A percentile compares a stretch with the other conserved stretches of the same genome.
Evolutionary conservation across 2,888 invertebrate genomes (phyloP).

Genomic region (Drosophila borborema): DNA sequence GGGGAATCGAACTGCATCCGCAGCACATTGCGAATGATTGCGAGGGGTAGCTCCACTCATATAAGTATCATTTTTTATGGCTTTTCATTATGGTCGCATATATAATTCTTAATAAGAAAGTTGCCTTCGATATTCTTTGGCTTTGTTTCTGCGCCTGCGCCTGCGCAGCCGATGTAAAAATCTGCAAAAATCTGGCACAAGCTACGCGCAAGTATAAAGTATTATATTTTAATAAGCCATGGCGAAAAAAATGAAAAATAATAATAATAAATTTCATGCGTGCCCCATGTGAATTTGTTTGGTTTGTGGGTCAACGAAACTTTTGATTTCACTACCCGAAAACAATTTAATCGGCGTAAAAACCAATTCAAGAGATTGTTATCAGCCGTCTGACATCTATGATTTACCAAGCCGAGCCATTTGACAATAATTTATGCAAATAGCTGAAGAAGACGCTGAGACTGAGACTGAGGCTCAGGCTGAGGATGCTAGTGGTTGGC

Average conservation of each 20-base stretch:
- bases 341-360: slow-evolving; percentile 64
- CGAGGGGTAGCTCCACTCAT: slow-evolving; percentile 47
- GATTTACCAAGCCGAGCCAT: slow-evolving; percentile 69
- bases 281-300: slow-evolving; percentile 5
- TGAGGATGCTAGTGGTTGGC: slow-evolving; percentile 27
- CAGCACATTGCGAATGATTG: slow-evolving; percentile 35
- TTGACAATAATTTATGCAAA: slow-evolving; percentile 81
- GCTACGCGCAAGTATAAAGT: slow-evolving; percentile 54
- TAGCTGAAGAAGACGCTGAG: slow-evolving; percentile 67
- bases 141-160: slow-evolving; percentile 42
- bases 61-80: slow-evolving; percentile 80
- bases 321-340: slow-evolving; percentile 47
- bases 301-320: slow-evolving; percentile 69
- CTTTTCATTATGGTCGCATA: slow-evolving; percentile 76
- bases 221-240: slow-evolving; percentile 76
- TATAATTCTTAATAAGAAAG: slow-evolving; percentile 79
- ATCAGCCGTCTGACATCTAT: slow-evolving; percentile 58
- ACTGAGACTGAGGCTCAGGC: background rate
- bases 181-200: slow-evolving; percentile 60
- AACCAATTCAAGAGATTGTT: slow-evolving; percentile 44
- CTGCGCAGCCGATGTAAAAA: slow-evolving; percentile 10
- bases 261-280: slow-evolving; percentile 46
- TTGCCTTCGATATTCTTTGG: slow-evolving; percentile 45
- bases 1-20: slow-evolving; percentile 13
- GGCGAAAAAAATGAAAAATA: slow-evolving; percentile 44